A percentile compares a stretch with the other conserved stretches of the same genome.
Evolutionary conservation across 2,797 vertebrate species (phyloP).

Genomic region (Rousettus madagascariensis): DNA sequence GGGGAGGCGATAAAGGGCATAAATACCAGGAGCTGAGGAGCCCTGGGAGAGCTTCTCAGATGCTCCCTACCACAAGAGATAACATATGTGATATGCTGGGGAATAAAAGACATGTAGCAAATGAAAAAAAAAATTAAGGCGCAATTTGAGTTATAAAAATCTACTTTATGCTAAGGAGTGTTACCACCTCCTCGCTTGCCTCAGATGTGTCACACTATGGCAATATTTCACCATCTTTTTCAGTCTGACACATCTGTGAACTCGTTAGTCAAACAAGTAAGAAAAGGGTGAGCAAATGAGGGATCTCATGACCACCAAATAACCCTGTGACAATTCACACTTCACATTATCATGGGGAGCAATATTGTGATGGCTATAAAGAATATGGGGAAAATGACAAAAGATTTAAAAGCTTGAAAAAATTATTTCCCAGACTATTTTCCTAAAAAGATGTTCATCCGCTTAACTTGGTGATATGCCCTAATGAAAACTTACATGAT

Average conservation of each 20-base stretch:
- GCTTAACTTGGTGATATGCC: not conserved
- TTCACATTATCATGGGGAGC: not conserved
- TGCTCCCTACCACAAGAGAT: not conserved
- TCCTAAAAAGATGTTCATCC: not conserved
- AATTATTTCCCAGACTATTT: not conserved
- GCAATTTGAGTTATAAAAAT: not conserved
- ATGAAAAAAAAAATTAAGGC: not conserved
- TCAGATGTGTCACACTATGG: not conserved
- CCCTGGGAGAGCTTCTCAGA: not conserved
- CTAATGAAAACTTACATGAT: not conserved
- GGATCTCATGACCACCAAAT: not conserved
- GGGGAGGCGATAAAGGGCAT: not conserved
- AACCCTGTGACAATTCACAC: not conserved
- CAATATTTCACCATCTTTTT: not conserved
- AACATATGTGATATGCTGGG: not conserved
- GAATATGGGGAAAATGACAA: not conserved
- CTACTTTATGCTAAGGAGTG: not conserved
- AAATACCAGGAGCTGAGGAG: not conserved
- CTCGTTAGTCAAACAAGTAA: not conserved
- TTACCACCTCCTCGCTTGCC: not conserved
- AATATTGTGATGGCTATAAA: not conserved
- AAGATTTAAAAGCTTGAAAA: not conserved
- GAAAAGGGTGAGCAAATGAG: not conserved
- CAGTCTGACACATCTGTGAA: conserved; percentile 43
- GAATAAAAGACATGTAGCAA: not conserved